These are phyloP conservation scores for Ramphastos sulfuratus DNA, from an alignment of 2,113 vertebrate genomes.

Conservation along the genomic window DNA sequence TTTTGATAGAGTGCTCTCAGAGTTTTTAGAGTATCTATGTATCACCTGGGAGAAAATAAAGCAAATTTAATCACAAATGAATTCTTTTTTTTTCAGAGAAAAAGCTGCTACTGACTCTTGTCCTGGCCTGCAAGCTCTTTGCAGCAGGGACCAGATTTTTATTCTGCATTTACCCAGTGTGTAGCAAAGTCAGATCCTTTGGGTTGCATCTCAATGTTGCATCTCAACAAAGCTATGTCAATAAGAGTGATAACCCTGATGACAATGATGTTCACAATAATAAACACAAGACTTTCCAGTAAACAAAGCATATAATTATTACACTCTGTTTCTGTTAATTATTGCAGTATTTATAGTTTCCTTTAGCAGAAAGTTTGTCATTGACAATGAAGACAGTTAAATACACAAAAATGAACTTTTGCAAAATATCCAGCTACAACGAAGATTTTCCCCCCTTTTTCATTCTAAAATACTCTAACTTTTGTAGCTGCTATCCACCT, in stretches of 20 bases:
- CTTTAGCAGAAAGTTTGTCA: conserved; percentile 46
- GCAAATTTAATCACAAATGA: neutral
- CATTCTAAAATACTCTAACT: neutral
- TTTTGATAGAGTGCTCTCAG: neutral
- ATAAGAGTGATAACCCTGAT: neutral
- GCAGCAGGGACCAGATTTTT: neutral
- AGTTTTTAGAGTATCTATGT: neutral
- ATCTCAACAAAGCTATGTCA: neutral
- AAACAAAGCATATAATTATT: conserved; percentile 40
- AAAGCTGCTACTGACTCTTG: neutral
- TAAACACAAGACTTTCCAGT: conserved; percentile 36
- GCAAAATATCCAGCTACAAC: conserved; percentile 20
- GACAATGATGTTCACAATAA: neutral
- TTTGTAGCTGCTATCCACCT: neutral
- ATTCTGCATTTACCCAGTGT: neutral
- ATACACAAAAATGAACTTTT: conserved; percentile 34
- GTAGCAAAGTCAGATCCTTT: neutral
- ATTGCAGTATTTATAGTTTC: conserved; percentile 44
- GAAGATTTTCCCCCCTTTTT: neutral
- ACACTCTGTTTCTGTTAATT: conserved; percentile 23
- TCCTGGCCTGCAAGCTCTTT: neutral
- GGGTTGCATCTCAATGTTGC: neutral
- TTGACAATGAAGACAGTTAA: conserved; percentile 22
- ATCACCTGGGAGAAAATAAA: conserved; percentile 31
- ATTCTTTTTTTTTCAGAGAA: neutral